Base-by-base conservation (phyloP, 2,113 vertebrate genomes). In the Elaphurus davidianus region DNA sequence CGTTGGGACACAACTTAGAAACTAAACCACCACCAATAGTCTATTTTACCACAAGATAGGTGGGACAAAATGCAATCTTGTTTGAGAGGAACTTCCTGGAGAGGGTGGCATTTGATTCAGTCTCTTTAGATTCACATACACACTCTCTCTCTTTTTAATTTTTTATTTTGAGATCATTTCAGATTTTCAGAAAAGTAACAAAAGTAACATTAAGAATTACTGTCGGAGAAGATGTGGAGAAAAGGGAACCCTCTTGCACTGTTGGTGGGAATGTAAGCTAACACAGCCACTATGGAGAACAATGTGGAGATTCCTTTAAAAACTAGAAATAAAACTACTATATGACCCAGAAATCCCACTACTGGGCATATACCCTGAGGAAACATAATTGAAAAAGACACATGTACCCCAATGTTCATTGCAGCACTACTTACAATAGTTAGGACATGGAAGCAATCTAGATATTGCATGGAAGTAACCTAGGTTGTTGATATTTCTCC, bases 151-250 rank as follows among this genome's bases (percentile, higher is more conserved):
- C 9, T 67, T 60, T 78, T 36, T 43, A 8, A n/a, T 43, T 64
- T n/a, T 62, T 90, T 33, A 71, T 40, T 91, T 93, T 89, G 50
- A 89, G 94, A 83, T 83, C 62, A 93, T 83, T 86, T 78, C 76
- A 93, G 27, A 85, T 85, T 84, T 87, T 54, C n/a, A 82, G 86
- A 81, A 94, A 96, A 96, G 67, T 71, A 83, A 45, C 47, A 95
- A 91, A 86, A 21, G 45, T 60, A 17, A 7, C 55, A 43, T 33
- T 94, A 90, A 87, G 45, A 84, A 92, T 54, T 23, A 7, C 55
- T 30, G 59, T 25, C 6, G 11, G 71, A 76, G 71, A 76, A 12
- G 71, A 43, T 27, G 23, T 43, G 71, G 71, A 76, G 36, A 76
- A 43, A 74, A 76, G 23, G 36, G 71, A 76, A 25, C 12, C 71